Evolutionary conservation across 1,140 invertebrate genomes (phyloP), one percentile per base, ranked within the genome.

Genomic region (Gryllus bimaculatus): DNA sequence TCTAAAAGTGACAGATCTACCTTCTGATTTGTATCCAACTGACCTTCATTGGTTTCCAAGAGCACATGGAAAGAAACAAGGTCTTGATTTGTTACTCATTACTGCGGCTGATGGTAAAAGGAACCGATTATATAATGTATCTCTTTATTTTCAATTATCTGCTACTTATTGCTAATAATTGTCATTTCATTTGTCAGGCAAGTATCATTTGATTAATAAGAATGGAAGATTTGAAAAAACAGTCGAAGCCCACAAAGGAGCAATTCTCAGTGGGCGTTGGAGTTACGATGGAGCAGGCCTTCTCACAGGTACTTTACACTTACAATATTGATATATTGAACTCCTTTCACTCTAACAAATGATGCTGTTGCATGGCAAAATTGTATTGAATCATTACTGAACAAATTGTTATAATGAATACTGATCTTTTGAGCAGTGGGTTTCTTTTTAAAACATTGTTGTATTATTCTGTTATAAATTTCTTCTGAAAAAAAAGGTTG

Each of bases 211-310:
- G 76, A 87, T 98, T 3, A 95, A 93, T 84, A 92, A 93, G 85
- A 93, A 90, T 85, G 97, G 97, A 8, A 89, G 96, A 73, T 92
- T 98, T 79, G 98, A 99, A 85, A 96, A 98, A 85, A 94, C 90
- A 82, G 91, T 99, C 0, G 93, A 94, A 76, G 98, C 96, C 74
- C 98, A 99, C 85, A 92, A 93, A 86, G 97, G 93, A n/a, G 96
- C 96, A 18, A 92, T 95, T 78, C 88, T 96, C 8, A 89, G 91
- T 39, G 93, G 92, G 13, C 90, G 90, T 83, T 99, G 98, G 98
- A 98, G 94, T 86, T 91, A 92, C 79, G 97, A 99, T 88, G 98
- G 96, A 8, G 92, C 94, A 74, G 94, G 95, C 13, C 88, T 99
- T 74, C 87, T 98, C 6, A 98, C 96, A 84, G 92, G 94, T 93